Base-by-base conservation (phyloP, 2,797 vertebrate species). In the Sciurus carolinensis region DNA sequence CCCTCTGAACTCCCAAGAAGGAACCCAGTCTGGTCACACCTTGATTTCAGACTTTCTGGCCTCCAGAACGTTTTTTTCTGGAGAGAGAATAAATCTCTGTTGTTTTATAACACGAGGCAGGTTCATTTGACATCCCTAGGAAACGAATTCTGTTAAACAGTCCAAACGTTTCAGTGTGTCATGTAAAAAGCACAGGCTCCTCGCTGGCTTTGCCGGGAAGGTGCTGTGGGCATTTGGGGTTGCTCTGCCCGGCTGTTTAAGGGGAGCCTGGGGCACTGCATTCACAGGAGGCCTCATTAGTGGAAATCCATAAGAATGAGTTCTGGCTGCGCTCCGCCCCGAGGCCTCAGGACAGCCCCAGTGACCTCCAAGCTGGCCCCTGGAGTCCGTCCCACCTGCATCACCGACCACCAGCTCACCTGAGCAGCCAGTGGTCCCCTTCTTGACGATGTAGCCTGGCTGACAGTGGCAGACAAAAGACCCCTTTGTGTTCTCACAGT, bases 381-480 rank as follows among this genome's bases (percentile, higher is more conserved):
- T 0, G 0, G 39, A 44, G 75, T 1, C 1, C 36, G 26, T 18
- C 1, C 1, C 6, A 1, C 52, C 67, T 12, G 17, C 15, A 3
- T n/a, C 2, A 1, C n/a, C 28, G 66, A 84, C 80, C 0, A 0
- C 64, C 47, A 5, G 67, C 98, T 86, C 97, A 99, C 99, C 99
- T 97, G 99, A 99, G 98, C 99, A 99, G n/a, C 99, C 99, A 0
- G 99, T 99, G 20, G 99, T 99, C 80, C 99, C 99, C 97, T 99
- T 99, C 98, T 99, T 99, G 95, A 99, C 98, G 8, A 99, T 98
- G 97, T 99, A 99, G 93, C 99, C 99, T 95, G 99, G 98, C 98
- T 99, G 99, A 98, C 99, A 99, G 98, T 99, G 99, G 94, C 99
- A 99, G 98, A 99, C 99, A 98, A 99, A 99, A 79, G 99, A 99